A percentile compares a stretch with the other conserved stretches of the same genome.
These are phyloP conservation scores for Antheraea pernyi DNA, from an alignment of 1,140 invertebrate species.

Conservation along the genomic window DNA sequence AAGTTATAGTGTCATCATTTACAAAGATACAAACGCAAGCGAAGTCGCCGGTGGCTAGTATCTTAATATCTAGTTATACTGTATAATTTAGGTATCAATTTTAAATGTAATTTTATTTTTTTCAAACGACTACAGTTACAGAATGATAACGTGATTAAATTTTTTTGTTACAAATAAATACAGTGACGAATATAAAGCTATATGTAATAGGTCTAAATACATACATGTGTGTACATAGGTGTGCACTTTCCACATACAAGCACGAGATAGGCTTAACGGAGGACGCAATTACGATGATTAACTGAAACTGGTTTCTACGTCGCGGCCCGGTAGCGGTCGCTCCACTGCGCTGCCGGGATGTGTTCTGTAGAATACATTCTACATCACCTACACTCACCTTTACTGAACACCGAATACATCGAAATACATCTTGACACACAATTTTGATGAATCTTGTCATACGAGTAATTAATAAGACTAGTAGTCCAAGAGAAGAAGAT, in stretches of 20 bases:
- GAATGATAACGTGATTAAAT: no score
- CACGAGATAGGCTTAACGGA: constrained; percentile 56
- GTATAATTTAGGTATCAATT: no score
- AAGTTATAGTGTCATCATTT: no score
- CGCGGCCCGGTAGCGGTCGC: constrained; percentile 22
- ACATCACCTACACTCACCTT: constrained; percentile 18
- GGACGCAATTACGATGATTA: constrained; percentile 72
- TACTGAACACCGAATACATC: constrained; percentile 19
- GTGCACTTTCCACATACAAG: constrained; percentile 31
- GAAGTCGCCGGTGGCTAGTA: no score
- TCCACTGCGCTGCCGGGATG: constrained; percentile 30
- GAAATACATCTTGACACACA: not conserved
- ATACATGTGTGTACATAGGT: constrained; percentile 8
- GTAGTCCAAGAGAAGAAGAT: no score
- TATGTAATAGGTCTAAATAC: not conserved
- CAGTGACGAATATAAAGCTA: not conserved
- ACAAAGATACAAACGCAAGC: no score
- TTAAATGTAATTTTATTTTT: no score
- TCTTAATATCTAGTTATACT: no score
- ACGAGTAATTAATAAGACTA: no score
- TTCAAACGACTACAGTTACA: no score
- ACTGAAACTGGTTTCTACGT: constrained; percentile 57
- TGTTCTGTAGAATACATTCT: constrained; percentile 25
- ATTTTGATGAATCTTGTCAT: no score
- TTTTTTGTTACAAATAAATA: no score